Evolutionary conservation across 2,888 invertebrate genomes (phyloP), one percentile per base, ranked within the genome.

Genomic region (Bibio marci): DNA sequence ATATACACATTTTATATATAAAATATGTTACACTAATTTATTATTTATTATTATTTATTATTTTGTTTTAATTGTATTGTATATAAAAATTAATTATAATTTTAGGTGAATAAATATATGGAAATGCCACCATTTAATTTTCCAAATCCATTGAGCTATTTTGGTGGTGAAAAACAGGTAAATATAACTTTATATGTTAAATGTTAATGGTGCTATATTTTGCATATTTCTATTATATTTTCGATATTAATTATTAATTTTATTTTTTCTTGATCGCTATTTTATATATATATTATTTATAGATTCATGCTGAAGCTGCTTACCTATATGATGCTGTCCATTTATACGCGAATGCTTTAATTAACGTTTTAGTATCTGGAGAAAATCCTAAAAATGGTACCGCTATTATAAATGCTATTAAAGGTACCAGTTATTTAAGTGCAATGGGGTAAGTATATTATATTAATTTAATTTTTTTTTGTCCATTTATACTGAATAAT

Each of bases 281-380:
- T n/a, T n/a, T n/a, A n/a, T n/a, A 22, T 30, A 14, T 14, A 14
- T 14, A n/a, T 30, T 27, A 15, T 47, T 49, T 50, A 42, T 56
- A 87, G 85, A 83, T 86, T 53, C 76, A 80, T 44, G 80, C 82
- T 39, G 85, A 85, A 57, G 91, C 91, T 13, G 90, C 86, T 27
- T 90, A 91, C 69, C 71, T 88, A 18, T 92, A 92, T 59, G 94
- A 94, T 58, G 86, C 95, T 0, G 86, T 95, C 35, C 80, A 83
- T 69, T 71, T 94, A 45, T 95, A 95, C 60, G 85, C 88, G 11
- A 70, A 73, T 42, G 90, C 90, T 3, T 63, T 92, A 46, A 66
- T 79, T 25, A 69, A 74, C 44, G 73, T 80, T 2, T 60, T 92
- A 41, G 64, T 70, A 30, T 63, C 66, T n/a, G 77, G 76, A 1